These are phyloP conservation scores for Hirtodrosophila duncani DNA, from an alignment of 2,888 invertebrate genomes.

Conservation along the genomic window DNA sequence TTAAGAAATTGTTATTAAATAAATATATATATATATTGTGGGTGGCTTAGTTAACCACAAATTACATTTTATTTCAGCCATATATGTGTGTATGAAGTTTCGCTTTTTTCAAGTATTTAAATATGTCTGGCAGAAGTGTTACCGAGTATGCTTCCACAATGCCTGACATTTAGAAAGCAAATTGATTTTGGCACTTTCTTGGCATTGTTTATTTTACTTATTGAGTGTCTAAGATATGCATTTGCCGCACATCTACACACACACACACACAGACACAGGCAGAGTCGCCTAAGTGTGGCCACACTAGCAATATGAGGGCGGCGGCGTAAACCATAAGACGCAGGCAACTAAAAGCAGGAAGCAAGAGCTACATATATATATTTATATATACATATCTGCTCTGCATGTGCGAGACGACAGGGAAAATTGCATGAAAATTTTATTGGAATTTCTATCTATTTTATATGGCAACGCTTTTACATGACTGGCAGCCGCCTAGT, in stretches of 20 bases:
- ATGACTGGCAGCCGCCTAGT: constrained; percentile 35
- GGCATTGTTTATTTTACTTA: constrained; percentile 48
- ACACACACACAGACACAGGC: constrained; percentile 9
- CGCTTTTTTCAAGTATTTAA: too few relatives aligned
- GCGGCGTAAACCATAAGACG: constrained; percentile 38
- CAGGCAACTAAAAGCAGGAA: constrained; percentile 5
- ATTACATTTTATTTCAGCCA: too few relatives aligned
- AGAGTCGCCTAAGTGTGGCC: too few relatives aligned
- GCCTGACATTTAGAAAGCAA: constrained; percentile 40
- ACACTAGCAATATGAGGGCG: not conserved
- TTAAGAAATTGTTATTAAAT: too few relatives aligned
- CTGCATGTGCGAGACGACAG: constrained; percentile 32
- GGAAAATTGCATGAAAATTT: constrained; percentile 49
- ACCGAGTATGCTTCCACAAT: constrained; percentile 28
- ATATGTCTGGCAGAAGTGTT: too few relatives aligned
- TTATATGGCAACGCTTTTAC: constrained; percentile 42
- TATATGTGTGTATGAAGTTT: too few relatives aligned
- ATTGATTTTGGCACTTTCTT: constrained; percentile 49
- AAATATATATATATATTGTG: too few relatives aligned
- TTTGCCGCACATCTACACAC: constrained; percentile 19
- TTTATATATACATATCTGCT: too few relatives aligned
- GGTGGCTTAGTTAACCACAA: too few relatives aligned
- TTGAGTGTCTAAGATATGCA: constrained; percentile 44
- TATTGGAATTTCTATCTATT: constrained; percentile 46
- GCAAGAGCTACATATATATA: too few relatives aligned